Base-by-base conservation (phyloP, 2,888 invertebrate genomes). In the Mactromeris polynyma region DNA sequence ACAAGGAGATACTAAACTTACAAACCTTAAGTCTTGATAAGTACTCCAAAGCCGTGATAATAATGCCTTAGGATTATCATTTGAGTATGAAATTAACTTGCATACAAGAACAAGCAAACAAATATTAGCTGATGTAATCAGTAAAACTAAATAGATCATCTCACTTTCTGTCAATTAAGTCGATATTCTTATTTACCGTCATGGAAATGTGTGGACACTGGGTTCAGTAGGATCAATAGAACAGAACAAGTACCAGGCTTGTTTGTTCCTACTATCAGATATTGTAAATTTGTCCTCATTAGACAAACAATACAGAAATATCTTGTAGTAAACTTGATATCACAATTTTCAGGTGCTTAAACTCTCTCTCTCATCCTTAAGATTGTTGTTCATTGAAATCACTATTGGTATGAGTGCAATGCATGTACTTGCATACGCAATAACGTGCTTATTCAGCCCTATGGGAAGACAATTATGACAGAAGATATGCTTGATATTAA, bases 181-280 rank as follows among this genome's bases (percentile, higher is more conserved):
- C 80, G 80, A 80, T 85, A 85, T 42, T 26, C 21, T n/a, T 85
- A 78, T 85, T 85, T 80, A 85, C 85, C 51, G 2, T 31, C 6
- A 31, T 78, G 19, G 78, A 78, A 78, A 51, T n/a, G 36, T 84
- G 26, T 78, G 78, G 54, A 84, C 54, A 54, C 77, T 40, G 26
- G 78, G 54, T 54, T 84, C 73, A 64, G 0, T 40, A 1, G 19
- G 36, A 36, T 73, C 73, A 14, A 73, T 73, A 73, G n/a, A 64
- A 64, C 3, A 26, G 58, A n/a, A 64, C 26, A 26, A 26, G 58
- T 26, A 64, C 26, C 58, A 64, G 26, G 26, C 26, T 17, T 64
- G 26, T 26, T 64, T 64, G 58, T 64, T n/a, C 58, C n/a, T 64
- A 4, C 26, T 64, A 64, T 2, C n/a, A 2, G 58, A 64, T 26